Conservation (phyloP, 1,140 invertebrate species). For the Zaprionus gabonicus region DNA sequence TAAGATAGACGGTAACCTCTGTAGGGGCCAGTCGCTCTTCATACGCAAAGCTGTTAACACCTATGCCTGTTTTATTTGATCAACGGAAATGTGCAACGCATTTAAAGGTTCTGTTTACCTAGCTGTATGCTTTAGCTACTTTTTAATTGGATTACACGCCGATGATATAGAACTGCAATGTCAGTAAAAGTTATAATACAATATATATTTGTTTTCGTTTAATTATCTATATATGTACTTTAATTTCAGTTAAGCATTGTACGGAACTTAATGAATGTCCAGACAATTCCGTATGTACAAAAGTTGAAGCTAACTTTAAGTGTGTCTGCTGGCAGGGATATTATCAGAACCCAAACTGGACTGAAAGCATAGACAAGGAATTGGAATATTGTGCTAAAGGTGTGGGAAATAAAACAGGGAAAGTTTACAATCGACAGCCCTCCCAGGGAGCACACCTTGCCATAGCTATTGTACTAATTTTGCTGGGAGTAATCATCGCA, state of each 20-base stretch:
- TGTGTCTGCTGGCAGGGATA: slow-evolving; percentile 46
- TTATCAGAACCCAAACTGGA: slow-evolving; percentile 28
- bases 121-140: slow-evolving; percentile 8
- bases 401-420: slow-evolving; percentile 28
- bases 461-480: slow-evolving; percentile 39
- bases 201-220: not conserved
- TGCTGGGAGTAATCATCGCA: slow-evolving; percentile 38
- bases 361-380: slow-evolving; percentile 28
- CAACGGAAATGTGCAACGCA: slow-evolving; percentile 38
- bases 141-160: slow-evolving; percentile 12
- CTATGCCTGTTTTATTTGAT: slow-evolving; percentile 23
- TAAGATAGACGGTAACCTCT: slow-evolving; percentile 35
- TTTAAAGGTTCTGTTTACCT: slow-evolving; percentile 34
- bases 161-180: slow-evolving; percentile 2
- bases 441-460: slow-evolving; percentile 30
- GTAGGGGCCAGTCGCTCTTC: slow-evolving; percentile 11
- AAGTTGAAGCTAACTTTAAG: slow-evolving; percentile 6
- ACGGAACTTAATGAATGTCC: slow-evolving; percentile 28
- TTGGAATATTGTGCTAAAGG: slow-evolving; percentile 28
- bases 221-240: not conserved
- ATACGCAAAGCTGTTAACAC: slow-evolving; percentile 15
- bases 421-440: slow-evolving; percentile 13
- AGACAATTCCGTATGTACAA: slow-evolving; percentile 35
- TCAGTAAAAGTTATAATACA: slow-evolving; percentile 14
- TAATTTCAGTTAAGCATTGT: slow-evolving; percentile 36